Conservation (phyloP, 2,797 vertebrate genomes). For the Peromyscus melanophrys region DNA sequence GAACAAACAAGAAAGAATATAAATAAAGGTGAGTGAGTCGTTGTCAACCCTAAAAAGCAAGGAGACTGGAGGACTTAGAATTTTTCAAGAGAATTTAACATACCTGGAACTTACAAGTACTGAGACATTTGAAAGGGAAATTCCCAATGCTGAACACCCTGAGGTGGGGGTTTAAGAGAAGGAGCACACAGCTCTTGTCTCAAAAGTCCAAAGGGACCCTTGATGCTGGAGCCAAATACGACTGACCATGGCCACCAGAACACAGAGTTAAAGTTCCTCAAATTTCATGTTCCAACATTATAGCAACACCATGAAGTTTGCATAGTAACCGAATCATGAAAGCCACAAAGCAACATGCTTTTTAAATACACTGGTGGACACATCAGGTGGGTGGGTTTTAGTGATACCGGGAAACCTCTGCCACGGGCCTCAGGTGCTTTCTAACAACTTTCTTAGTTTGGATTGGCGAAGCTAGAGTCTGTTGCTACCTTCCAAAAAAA, state of each 20-base stretch:
- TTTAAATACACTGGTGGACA: background rate
- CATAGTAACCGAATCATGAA: background rate
- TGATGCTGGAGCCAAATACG: background rate
- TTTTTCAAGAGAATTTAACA: background rate
- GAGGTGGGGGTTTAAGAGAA: background rate
- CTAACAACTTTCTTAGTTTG: background rate
- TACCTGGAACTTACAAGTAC: conserved; percentile 1
- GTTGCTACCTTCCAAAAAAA: background rate
- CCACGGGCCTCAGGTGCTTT: background rate
- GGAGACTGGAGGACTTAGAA: background rate
- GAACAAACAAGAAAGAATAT: background rate
- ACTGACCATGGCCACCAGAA: background rate
- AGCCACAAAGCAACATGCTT: background rate
- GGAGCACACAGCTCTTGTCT: background rate
- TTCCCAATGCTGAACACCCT: background rate
- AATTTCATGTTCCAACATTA: background rate
- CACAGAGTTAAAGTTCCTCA: background rate
- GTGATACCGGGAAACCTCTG: background rate
- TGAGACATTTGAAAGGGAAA: conserved; percentile 9
- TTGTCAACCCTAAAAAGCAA: background rate
- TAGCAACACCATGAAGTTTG: background rate
- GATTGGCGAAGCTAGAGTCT: background rate
- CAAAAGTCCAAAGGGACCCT: background rate
- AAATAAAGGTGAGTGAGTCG: no score
- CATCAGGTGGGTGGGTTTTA: background rate